Conservation (phyloP, 2,888 invertebrate genomes). For the Caenorhabditis doughertyi region DNA sequence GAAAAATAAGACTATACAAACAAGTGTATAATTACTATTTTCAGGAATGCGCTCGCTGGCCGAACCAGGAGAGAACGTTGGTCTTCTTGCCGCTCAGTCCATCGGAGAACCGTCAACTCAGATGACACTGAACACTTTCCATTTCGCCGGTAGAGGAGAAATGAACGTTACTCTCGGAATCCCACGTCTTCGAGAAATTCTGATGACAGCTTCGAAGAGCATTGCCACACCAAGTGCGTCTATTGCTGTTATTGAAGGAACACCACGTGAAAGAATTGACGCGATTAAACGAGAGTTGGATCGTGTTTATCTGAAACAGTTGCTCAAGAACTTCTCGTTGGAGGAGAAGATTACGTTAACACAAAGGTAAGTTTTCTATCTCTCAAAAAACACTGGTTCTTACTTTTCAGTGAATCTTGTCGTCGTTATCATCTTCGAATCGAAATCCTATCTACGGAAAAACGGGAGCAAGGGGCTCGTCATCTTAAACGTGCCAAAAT, state of each 20-base stretch:
- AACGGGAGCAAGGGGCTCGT: conserved; percentile 88
- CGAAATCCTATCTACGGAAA: conserved; percentile 86
- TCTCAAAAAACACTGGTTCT: not conserved
- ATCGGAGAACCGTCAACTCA: conserved; percentile 99
- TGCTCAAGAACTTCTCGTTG: conserved; percentile 78
- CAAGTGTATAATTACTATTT: not conserved
- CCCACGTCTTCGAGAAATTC: conserved; percentile 94
- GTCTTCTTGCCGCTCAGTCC: conserved; percentile 95
- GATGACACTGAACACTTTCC: conserved; percentile 99
- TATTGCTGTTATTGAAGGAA: conserved; percentile 70
- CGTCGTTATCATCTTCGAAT: conserved; percentile 77
- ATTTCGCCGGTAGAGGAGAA: conserved; percentile 96
- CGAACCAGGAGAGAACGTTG: conserved; percentile 96
- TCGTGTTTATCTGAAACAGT: conserved; percentile 89
- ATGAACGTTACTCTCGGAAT: conserved; percentile 99
- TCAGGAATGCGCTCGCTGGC: conserved; percentile 87
- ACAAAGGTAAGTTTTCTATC: conserved; percentile 4
- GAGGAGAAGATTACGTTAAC: conserved; percentile 72
- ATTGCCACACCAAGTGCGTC: conserved; percentile 92
- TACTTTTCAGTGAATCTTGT: conserved; percentile 62
- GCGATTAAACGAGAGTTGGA: conserved; percentile 86
- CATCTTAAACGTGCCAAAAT: conserved; percentile 85
- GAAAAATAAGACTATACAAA: not conserved
- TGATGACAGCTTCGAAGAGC: conserved; percentile 94
- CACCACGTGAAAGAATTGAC: conserved; percentile 75